phyloP scores from a whole-genome alignment of 1,140 invertebrate species.

The Delia radicum region DNA sequence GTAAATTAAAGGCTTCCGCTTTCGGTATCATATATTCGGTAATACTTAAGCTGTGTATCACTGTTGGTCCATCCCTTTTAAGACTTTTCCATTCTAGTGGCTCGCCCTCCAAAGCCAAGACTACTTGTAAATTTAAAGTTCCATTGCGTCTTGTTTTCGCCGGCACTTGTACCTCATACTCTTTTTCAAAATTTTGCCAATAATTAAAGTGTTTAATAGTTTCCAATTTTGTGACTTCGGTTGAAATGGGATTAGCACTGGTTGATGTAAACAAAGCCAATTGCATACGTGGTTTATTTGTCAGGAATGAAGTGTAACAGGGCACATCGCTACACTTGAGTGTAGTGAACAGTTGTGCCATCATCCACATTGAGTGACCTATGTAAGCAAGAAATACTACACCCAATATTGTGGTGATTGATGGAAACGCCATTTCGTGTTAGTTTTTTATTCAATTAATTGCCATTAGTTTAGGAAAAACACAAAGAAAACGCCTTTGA shows the following conservation, averaged over 20 bases:
- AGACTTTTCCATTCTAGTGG: constrained; percentile 60
- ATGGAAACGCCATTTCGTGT: constrained; percentile 40
- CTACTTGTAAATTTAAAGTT: constrained; percentile 68
- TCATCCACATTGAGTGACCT: constrained; percentile 70
- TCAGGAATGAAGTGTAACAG: constrained; percentile 65
- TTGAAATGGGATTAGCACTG: constrained; percentile 55
- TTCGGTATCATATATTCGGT: constrained; percentile 73
- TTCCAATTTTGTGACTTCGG: constrained; percentile 52
- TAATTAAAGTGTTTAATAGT: constrained; percentile 61
- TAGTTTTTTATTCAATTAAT: not conserved
- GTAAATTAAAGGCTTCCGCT: constrained; percentile 73
- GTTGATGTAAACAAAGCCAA: constrained; percentile 63
- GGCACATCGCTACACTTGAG: constrained; percentile 65
- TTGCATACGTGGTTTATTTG: constrained; percentile 60
- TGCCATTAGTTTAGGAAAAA: not conserved
- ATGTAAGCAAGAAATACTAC: constrained; percentile 71
- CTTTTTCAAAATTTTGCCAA: constrained; percentile 51
- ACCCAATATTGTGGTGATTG: constrained; percentile 58
- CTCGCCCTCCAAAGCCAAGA: constrained; percentile 59
- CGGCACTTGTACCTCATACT: constrained; percentile 67
- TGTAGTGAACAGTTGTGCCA: constrained; percentile 70
- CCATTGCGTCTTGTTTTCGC: constrained; percentile 74
- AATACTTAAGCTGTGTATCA: constrained; percentile 63
- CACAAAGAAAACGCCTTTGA: not conserved
- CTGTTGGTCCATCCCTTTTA: constrained; percentile 59